Evolutionary conservation across 2,797 vertebrate genomes (phyloP).

Genomic region (Gorsachius magnificus): DNA sequence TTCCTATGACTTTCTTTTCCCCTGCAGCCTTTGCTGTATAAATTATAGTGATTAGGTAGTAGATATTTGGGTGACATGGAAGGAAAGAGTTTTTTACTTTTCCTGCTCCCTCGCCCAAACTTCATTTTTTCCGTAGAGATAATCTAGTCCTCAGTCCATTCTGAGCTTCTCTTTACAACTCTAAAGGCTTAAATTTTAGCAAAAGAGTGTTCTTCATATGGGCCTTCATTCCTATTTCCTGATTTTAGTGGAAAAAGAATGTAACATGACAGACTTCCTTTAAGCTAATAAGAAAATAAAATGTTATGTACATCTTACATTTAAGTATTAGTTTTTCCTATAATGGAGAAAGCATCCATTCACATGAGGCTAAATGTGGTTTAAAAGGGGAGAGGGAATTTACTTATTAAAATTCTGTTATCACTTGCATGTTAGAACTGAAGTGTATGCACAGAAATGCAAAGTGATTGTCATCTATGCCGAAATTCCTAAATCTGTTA

Average conservation of each 20-base stretch:
- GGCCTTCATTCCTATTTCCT: background rate
- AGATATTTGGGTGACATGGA: background rate
- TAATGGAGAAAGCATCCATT: background rate
- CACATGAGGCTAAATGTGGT: background rate
- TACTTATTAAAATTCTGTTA: background rate
- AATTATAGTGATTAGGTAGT: fast-evolving
- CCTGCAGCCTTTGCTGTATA: background rate
- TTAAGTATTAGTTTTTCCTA: background rate
- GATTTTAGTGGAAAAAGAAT: background rate
- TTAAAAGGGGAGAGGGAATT: background rate
- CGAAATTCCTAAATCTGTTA: background rate
- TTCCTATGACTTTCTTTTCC: background rate
- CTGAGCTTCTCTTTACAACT: background rate
- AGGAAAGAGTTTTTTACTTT: background rate
- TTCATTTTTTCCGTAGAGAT: background rate
- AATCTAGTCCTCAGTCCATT: background rate
- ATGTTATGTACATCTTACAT: background rate
- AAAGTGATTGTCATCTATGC: background rate
- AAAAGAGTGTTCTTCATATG: background rate
- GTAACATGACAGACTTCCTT: background rate
- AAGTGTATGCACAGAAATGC: background rate
- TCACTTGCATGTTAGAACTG: background rate
- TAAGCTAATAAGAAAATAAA: background rate
- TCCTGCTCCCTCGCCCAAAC: background rate
- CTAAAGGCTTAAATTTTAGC: background rate